Conservation (phyloP, 2,888 invertebrate species). For the Dicycla oo region DNA sequence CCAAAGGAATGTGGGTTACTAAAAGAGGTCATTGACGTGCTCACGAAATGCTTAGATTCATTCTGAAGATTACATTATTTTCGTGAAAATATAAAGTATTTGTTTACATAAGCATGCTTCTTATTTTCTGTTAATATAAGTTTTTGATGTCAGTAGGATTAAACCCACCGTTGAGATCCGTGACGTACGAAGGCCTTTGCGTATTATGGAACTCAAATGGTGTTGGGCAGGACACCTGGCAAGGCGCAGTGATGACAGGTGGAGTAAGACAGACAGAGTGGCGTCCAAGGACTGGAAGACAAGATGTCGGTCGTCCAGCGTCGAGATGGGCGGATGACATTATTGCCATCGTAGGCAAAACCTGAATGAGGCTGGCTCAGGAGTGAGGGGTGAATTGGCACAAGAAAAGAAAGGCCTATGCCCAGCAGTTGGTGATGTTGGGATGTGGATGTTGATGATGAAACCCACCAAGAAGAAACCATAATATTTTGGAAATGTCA, state of each 20-base stretch:
- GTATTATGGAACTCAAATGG: too few relatives aligned
- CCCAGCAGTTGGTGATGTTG: not conserved
- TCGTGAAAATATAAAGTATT: constrained; percentile 25
- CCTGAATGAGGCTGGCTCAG: not conserved
- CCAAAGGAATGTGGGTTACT: constrained; percentile 55
- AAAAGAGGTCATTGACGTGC: constrained; percentile 62
- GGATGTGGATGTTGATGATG: not conserved
- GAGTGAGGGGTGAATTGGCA: not conserved
- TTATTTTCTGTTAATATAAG: not conserved
- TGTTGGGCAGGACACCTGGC: too few relatives aligned
- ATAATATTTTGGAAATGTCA: too few relatives aligned
- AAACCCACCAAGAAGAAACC: not conserved
- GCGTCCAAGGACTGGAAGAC: too few relatives aligned
- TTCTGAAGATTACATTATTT: constrained; percentile 44
- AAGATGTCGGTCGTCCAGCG: too few relatives aligned
- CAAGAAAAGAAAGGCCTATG: not conserved
- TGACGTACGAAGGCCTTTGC: too few relatives aligned
- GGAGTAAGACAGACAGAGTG: not conserved
- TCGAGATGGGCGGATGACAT: not conserved
- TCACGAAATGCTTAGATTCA: constrained; percentile 51
- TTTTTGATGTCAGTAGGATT: not conserved
- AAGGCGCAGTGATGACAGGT: not conserved
- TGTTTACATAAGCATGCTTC: constrained; percentile 26
- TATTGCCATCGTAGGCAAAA: not conserved
- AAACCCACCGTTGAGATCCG: too few relatives aligned